Evolutionary conservation across 2,888 invertebrate species (phyloP).

Genomic region (Philereme vetulata): DNA sequence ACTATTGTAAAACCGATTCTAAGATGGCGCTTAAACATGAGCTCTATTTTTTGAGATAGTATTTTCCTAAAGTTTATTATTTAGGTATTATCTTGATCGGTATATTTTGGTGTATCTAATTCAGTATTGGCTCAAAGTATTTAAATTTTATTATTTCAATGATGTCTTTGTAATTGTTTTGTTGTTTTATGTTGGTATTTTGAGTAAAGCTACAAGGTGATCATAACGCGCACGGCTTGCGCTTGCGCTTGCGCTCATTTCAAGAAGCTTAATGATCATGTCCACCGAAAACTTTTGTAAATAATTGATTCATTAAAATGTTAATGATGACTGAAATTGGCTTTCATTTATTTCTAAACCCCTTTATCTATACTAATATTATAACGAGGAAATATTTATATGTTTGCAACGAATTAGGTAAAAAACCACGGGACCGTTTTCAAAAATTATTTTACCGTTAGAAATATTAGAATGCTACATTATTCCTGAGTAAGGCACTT

Average conservation of each 20-base stretch:
- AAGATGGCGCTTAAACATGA: constrained; percentile 30
- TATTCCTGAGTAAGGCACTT: too few species aligned
- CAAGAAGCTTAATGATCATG: constrained; percentile 64
- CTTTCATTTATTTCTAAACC: constrained; percentile 47
- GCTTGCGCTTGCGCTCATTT: constrained; percentile 45
- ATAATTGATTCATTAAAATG: constrained; percentile 76
- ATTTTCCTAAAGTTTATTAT: constrained; percentile 37
- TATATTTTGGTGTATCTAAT: constrained; percentile 46
- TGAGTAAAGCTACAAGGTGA: constrained; percentile 25
- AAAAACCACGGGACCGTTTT: too few species aligned
- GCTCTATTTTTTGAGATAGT: constrained; percentile 41
- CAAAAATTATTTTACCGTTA: too few species aligned
- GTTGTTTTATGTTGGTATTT: constrained; percentile 31
- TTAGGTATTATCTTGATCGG: constrained; percentile 35
- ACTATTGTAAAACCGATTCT: constrained; percentile 27
- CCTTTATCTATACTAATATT: neutral
- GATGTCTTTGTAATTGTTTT: constrained; percentile 42
- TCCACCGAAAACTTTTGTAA: constrained; percentile 81
- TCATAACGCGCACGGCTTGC: constrained; percentile 43
- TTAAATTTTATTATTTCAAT: constrained; percentile 39
- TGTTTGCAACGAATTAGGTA: too few species aligned
- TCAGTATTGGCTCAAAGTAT: constrained; percentile 80
- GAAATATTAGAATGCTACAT: too few species aligned
- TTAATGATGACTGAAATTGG: constrained; percentile 69
- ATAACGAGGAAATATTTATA: too few species aligned